These are phyloP conservation scores for Elgonia sp. DNA, from an alignment of 2,888 invertebrate genomes.

Conservation along the genomic window DNA sequence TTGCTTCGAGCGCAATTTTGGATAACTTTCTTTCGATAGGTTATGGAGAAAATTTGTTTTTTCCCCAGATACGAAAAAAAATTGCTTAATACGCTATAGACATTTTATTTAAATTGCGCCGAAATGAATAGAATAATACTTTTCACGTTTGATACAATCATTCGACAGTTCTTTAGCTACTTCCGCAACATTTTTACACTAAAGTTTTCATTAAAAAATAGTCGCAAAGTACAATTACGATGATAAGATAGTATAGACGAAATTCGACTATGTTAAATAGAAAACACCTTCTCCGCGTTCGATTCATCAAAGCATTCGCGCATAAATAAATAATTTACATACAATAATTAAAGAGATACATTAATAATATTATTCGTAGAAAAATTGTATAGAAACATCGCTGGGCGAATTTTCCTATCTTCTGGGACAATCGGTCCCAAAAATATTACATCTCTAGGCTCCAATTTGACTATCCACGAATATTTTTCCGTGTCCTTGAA, in stretches of 20 bases:
- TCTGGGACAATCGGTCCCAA: constrained; percentile 53
- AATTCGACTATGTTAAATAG: constrained; percentile 70
- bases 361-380: constrained; percentile 28
- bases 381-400: constrained; percentile 58
- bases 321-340: constrained; percentile 75
- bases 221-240: constrained; percentile 59
- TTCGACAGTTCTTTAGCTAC: constrained; percentile 52
- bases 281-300: constrained; percentile 70
- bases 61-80: constrained; percentile 8
- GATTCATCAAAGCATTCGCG: constrained; percentile 72
- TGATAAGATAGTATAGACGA: constrained; percentile 47
- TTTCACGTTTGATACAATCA: constrained; percentile 62
- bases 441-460: constrained; percentile 71
- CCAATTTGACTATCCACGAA: constrained; percentile 65
- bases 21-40: constrained; percentile 68
- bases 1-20: constrained; percentile 52
- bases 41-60: not conserved
- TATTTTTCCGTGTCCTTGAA: constrained; percentile 30
- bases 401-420: constrained; percentile 73
- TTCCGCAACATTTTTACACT: constrained; percentile 54
- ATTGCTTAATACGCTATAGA: too few species aligned
- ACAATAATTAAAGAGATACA: constrained; percentile 67
- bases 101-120: too few species aligned
- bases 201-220: constrained; percentile 34
- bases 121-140: constrained; percentile 66